A percentile compares a stretch with the other conserved stretches of the same genome.
Evolutionary conservation across 2,113 vertebrate species (phyloP).

Genomic region (Sinocyclocheilus grahami): DNA sequence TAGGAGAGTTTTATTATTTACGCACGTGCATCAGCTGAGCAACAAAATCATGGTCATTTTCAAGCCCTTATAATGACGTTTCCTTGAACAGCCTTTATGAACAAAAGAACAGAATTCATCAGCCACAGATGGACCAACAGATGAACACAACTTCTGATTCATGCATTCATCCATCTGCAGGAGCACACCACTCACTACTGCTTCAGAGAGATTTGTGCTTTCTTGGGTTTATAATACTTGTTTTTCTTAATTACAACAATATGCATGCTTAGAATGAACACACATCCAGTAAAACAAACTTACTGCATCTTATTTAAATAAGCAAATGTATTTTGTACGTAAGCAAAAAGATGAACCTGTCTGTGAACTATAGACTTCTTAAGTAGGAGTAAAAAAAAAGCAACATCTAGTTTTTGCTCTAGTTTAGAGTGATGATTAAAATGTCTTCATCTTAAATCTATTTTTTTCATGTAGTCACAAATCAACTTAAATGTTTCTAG

Average conservation of each 20-base stretch:
- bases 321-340: background rate
- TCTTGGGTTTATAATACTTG: background rate
- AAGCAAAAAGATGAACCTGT: background rate
- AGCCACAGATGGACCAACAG: slow-evolving; percentile 17
- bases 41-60: background rate
- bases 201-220: background rate
- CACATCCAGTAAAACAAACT: background rate
- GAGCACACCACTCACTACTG: background rate
- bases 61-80: slow-evolving; percentile 1
- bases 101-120: slow-evolving; percentile 6
- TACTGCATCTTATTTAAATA: background rate
- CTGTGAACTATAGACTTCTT: background rate
- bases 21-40: background rate
- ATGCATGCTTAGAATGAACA: background rate
- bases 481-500: background rate
- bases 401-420: no score
- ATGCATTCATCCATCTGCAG: slow-evolving; percentile 3
- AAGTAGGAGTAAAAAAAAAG: background rate
- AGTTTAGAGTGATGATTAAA: background rate
- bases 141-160: slow-evolving; percentile 10
- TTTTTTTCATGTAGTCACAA: background rate
- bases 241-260: background rate
- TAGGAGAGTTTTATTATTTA: background rate
- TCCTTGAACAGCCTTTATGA: background rate
- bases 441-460: background rate